A percentile compares a stretch with the other conserved stretches of the same genome.
phyloP scores from a whole-genome alignment of 2,797 vertebrate genomes.

The Mallotus villosus region DNA sequence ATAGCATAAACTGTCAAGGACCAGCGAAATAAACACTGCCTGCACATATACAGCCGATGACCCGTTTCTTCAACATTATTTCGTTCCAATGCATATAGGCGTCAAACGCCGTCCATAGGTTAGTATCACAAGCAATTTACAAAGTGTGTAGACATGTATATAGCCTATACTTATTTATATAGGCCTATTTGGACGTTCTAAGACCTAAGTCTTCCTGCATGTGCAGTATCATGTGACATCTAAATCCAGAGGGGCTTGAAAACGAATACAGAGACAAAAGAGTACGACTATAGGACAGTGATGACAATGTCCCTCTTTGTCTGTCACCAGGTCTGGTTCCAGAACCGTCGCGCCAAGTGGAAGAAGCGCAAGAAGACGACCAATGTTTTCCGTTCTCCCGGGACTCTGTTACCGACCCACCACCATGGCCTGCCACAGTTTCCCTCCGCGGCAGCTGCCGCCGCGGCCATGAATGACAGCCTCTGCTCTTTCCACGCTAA shows the following conservation, averaged over 20 bases:
- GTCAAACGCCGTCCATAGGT: no score
- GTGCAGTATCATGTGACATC: neutral
- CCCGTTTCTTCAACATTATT: slow-evolving; percentile 1
- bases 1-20: slow-evolving; percentile 47
- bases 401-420: slow-evolving; percentile 89
- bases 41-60: slow-evolving; percentile 32
- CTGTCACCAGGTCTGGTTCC: slow-evolving; percentile 91
- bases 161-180: neutral
- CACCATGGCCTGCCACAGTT: slow-evolving; percentile 89
- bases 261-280: neutral
- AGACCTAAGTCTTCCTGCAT: neutral
- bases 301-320: slow-evolving; percentile 66
- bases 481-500: slow-evolving; percentile 97
- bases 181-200: neutral
- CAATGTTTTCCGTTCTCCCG: slow-evolving; percentile 92
- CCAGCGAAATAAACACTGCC: slow-evolving; percentile 57
- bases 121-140: neutral
- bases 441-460: slow-evolving; percentile 77
- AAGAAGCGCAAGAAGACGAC: slow-evolving; percentile 99
- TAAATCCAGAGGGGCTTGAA: neutral
- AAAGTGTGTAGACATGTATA: neutral
- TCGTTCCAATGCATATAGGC: neutral
- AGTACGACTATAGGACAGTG: no score
- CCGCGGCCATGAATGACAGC: slow-evolving; percentile 93
- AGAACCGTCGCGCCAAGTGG: slow-evolving; percentile 97